Conservation (phyloP, 2,113 vertebrate genomes). For the Cygnus atratus region DNA sequence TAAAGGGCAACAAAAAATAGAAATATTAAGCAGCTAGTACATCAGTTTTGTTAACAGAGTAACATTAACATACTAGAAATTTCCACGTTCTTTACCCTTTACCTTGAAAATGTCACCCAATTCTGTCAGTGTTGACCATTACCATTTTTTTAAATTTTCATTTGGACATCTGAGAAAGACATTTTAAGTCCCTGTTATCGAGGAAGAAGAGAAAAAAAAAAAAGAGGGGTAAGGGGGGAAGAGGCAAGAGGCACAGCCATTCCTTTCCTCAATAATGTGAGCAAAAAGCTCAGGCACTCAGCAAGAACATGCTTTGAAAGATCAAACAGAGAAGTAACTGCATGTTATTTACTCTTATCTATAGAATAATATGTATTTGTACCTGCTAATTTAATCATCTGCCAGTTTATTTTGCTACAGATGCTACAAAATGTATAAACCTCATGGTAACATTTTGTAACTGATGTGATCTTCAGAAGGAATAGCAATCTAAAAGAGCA, state of each 20-base stretch:
- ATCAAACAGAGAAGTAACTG: not conserved
- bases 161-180: not conserved
- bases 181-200: not conserved
- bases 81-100: too few relatives aligned
- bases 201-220: conserved; percentile 50
- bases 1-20: not conserved
- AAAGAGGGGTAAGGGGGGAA: too few relatives aligned
- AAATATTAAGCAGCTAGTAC: not conserved
- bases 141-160: not conserved
- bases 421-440: not conserved
- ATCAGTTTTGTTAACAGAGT: too few relatives aligned
- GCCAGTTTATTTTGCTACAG: not conserved
- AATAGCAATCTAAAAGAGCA: not conserved
- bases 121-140: too few relatives aligned
- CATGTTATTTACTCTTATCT: not conserved
- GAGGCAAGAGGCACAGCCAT: not conserved
- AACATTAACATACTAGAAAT: too few relatives aligned
- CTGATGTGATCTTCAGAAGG: not conserved
- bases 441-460: not conserved
- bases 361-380: not conserved
- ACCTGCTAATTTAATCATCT: not conserved
- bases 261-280: not conserved
- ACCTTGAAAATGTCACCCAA: too few relatives aligned
- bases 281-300: not conserved
- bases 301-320: not conserved